Evolutionary conservation across 1,140 invertebrate species (phyloP), one percentile per base, ranked within the genome.

Genomic region (Drosophila quadrilineata): DNA sequence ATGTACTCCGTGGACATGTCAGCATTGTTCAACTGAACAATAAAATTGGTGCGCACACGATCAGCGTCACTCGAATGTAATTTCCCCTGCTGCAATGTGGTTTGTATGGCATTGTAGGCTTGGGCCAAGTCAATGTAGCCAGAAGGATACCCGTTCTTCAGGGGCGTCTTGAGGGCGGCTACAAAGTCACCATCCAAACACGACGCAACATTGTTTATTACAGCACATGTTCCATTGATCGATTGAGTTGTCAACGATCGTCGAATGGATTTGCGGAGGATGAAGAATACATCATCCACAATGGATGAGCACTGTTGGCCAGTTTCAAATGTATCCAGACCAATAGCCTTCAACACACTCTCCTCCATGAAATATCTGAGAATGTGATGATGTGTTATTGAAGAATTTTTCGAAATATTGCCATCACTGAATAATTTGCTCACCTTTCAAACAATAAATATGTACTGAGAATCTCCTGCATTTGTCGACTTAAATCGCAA

Each of bases 201-300:
- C 1, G 95, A 93, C 75, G 95, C 95, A 1, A 95, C 96, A 91
- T 98, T 98, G 90, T 99, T 99, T 2, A 99, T 94, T 74, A 99
- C 96, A 22, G 97, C 98, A 91, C 98, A 99, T 36, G 97, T 94
- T 29, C 97, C 98, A 90, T 99, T 98, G 36, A 99, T 93, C 87
- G 95, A 99, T 72, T 95, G 95, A 80, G 95, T 98, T 4, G 95
- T 95, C 45, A 98, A 93, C 10, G 96, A 94, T 56, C 98, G 93
- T 76, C 96, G 94, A 26, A 99, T 95, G 86, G 96, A 98, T 91
- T 99, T 99, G 73, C 97, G 96, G 0, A 99, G 93, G 66, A 99
- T 98, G 88, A 98, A 99, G 90, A 99, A 99, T 2, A 98, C 94
- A 91, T 99, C 98, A 90, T 99, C 98, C 0, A 99, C 95, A 91